These are phyloP conservation scores for Dynastes grantii DNA, from an alignment of 2,888 invertebrate species.

Conservation along the genomic window DNA sequence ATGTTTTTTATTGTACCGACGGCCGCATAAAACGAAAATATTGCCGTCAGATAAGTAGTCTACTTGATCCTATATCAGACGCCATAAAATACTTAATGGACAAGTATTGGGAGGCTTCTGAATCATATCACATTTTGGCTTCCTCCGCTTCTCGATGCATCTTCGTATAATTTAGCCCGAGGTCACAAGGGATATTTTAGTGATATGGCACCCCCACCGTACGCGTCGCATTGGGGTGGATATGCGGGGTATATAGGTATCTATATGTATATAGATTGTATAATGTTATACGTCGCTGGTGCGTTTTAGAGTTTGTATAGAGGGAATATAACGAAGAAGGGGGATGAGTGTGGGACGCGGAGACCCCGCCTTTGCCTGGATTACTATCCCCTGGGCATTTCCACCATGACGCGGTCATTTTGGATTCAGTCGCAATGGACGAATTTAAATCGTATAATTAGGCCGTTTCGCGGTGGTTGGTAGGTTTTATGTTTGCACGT, in stretches of 20 bases:
- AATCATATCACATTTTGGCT: conserved; percentile 52
- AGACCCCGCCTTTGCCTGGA: conserved; percentile 48
- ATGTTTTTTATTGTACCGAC: conserved; percentile 38
- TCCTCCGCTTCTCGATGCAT: conserved; percentile 41
- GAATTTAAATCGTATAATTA: conserved; percentile 46
- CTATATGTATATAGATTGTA: neutral
- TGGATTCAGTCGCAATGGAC: conserved; percentile 50
- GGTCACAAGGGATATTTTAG: conserved; percentile 51
- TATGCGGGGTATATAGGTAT: conserved; percentile 4
- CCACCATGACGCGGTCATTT: conserved; percentile 52
- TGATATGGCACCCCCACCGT: conserved; percentile 47
- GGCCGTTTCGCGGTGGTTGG: conserved; percentile 10
- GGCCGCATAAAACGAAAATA: conserved; percentile 44
- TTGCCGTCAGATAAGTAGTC: conserved; percentile 49
- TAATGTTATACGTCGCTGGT: conserved; percentile 16
- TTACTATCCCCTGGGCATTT: conserved; percentile 52
- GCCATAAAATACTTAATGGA: conserved; percentile 54
- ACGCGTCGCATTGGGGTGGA: conserved; percentile 17
- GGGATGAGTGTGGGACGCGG: conserved; percentile 30
- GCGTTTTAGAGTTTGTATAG: conserved; percentile 49
- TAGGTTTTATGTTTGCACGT: conserved; percentile 39
- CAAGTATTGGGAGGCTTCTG: conserved; percentile 51
- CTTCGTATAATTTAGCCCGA: conserved; percentile 51
- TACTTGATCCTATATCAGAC: conserved; percentile 48
- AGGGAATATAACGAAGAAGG: conserved; percentile 47